Conservation (phyloP, 2,888 invertebrate genomes). For the Drosophila formosana region DNA sequence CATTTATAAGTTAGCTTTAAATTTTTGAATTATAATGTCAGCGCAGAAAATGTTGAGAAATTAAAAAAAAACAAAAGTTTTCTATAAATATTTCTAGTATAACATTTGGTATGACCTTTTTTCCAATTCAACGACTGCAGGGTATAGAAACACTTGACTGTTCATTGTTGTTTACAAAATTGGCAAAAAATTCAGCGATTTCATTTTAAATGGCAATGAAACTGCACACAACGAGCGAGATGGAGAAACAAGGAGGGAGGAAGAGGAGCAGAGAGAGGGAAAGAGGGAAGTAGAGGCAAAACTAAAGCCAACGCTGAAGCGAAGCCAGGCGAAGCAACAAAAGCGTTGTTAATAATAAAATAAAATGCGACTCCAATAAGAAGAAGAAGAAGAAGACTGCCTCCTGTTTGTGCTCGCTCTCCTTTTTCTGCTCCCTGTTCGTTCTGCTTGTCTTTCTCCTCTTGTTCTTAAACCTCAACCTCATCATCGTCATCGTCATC, state of each 20-base stretch:
- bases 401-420: too few species aligned
- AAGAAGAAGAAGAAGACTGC: neutral
- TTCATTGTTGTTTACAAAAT: constrained; percentile 65
- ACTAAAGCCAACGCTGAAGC: too few species aligned
- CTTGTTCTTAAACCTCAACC: constrained; percentile 11
- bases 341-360: constrained; percentile 9
- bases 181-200: constrained; percentile 55
- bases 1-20: too few species aligned
- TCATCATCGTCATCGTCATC: constrained; percentile 10
- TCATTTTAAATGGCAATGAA: constrained; percentile 40
- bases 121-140: neutral
- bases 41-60: too few species aligned
- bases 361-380: constrained; percentile 9
- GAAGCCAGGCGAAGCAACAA: constrained; percentile 2
- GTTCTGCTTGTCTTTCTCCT: neutral
- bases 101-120: too few species aligned
- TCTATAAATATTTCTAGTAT: too few species aligned
- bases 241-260: neutral
- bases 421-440: too few species aligned
- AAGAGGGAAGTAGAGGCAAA: neutral
- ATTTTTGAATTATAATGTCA: too few species aligned
- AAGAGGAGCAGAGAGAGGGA: neutral
- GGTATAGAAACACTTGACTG: constrained; percentile 43
- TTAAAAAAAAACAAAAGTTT: too few species aligned
- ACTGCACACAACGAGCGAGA: neutral